Base-by-base conservation (phyloP, 1,140 invertebrate species). In the Paraescarpia echinospica region DNA sequence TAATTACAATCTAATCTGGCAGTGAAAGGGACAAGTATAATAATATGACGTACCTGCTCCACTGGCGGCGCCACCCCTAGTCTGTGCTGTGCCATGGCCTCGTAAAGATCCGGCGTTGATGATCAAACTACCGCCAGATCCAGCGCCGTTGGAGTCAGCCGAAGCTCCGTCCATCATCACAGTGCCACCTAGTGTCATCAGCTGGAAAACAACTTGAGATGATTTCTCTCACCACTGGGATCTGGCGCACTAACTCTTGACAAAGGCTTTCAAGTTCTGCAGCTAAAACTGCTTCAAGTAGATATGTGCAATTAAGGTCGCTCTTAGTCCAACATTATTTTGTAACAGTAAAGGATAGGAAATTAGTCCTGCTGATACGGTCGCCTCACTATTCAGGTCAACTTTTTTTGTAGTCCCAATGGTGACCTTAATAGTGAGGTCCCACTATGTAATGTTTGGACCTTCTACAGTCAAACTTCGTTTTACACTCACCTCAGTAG, bases 41-140 rank as follows among this genome's bases (percentile, higher is more conserved):
- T 77, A 22, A 27, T 77, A 2, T 77, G 59, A 77, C 22, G 8
- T 77, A 77, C 59, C 41, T 41, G 41, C 12, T 4, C 41, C 59
- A 77, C 22, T 77, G 22, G 59, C 14, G 22, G 59, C 4, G 9
- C 59, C 91, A 48, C 91, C 91, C 18, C 48, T 48, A 31, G 91
- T 48, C 34, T 33, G 41, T 5, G 51, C 41, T n/a, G 51, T 33
- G 41, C 91, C 91, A 51, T 92, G 51, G 31, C 91, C 91, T 14
- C 34, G 35, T 9, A 92, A 33, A 4, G 34, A 12, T 51, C 33
- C 34, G 35, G 91, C 41, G 18, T 92, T 34, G 33, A 92, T 51
- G 51, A 35, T 35, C 35, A 48, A 34, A 33, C 91, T 92, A 59
- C 91, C 91, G 5, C 91, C 91, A 4, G 35, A 35, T 35, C 91